phyloP scores from a whole-genome alignment of 2,797 vertebrate genomes.

The Bovichtus diacanthus region DNA sequence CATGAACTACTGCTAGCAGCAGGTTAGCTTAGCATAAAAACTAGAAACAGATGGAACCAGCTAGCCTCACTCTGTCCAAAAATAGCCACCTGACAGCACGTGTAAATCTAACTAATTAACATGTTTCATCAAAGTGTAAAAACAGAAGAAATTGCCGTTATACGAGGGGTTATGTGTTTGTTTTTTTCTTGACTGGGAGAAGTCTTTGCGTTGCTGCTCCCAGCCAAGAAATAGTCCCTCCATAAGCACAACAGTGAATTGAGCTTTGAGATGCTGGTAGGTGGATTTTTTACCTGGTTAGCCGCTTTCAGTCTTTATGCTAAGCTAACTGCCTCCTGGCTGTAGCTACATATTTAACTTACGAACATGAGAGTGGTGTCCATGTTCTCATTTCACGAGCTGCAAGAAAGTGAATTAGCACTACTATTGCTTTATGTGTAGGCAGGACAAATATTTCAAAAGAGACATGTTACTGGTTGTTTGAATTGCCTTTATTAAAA shows the following conservation, averaged over 20 bases:
- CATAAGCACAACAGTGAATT: not conserved
- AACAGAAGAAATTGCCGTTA: not conserved
- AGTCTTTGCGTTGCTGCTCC: not conserved
- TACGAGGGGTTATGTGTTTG: too few relatives aligned
- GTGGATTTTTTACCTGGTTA: too few relatives aligned
- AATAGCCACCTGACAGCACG: not conserved
- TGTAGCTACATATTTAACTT: not conserved
- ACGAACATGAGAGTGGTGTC: not conserved
- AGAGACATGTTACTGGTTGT: conserved; percentile 7
- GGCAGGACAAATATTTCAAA: not conserved
- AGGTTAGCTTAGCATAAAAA: conserved; percentile 2
- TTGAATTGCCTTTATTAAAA: conserved; percentile 83
- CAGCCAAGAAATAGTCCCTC: not conserved
- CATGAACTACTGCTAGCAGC: not conserved
- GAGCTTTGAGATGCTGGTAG: too few relatives aligned
- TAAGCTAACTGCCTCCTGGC: not conserved
- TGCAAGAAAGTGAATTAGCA: not conserved
- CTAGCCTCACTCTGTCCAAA: not conserved
- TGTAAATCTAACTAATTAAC: not conserved
- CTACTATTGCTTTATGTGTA: not conserved
- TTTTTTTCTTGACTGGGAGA: not conserved
- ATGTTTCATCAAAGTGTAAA: not conserved
- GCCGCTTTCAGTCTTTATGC: too few relatives aligned
- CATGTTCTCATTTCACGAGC: not conserved
- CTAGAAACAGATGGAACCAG: not conserved